Evolutionary conservation across 2,113 vertebrate genomes (phyloP).

Genomic region (Cyprinodon tularosa): DNA sequence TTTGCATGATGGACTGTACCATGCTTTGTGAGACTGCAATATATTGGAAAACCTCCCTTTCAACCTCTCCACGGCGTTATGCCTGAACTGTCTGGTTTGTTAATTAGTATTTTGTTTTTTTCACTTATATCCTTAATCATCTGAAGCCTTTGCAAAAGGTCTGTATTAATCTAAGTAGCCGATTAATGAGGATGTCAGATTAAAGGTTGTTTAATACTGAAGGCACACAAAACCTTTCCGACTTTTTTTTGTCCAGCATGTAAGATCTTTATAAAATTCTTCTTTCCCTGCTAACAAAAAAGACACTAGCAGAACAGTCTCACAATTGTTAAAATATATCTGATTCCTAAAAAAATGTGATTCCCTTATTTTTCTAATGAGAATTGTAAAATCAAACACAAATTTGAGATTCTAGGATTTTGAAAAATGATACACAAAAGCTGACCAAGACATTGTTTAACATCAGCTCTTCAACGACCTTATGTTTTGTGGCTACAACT

Average conservation of each 20-base stretch:
- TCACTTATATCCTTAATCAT: too few relatives aligned
- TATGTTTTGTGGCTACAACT: constrained; percentile 54
- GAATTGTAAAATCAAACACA: background rate
- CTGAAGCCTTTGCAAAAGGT: too few relatives aligned
- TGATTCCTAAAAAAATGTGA: too few relatives aligned
- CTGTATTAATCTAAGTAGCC: too few relatives aligned
- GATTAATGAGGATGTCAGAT: too few relatives aligned
- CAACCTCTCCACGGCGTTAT: too few relatives aligned
- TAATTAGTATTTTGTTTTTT: too few relatives aligned
- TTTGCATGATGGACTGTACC: too few relatives aligned
- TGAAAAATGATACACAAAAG: constrained; percentile 41
- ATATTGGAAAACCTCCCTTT: too few relatives aligned
- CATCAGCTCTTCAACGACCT: constrained; percentile 48
- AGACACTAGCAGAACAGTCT: background rate
- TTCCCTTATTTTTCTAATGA: background rate
- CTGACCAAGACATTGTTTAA: constrained; percentile 39
- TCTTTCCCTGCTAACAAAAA: background rate
- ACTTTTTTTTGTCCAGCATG: background rate
- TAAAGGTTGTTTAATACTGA: too few relatives aligned
- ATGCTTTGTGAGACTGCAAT: too few relatives aligned
- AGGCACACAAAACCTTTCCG: background rate
- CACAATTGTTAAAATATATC: background rate
- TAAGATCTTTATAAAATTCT: background rate
- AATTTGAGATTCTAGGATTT: constrained; percentile 36
- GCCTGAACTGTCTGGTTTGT: too few relatives aligned